Base-by-base conservation (phyloP, 2,113 vertebrate species). In the Seriola quinqueradiata region DNA sequence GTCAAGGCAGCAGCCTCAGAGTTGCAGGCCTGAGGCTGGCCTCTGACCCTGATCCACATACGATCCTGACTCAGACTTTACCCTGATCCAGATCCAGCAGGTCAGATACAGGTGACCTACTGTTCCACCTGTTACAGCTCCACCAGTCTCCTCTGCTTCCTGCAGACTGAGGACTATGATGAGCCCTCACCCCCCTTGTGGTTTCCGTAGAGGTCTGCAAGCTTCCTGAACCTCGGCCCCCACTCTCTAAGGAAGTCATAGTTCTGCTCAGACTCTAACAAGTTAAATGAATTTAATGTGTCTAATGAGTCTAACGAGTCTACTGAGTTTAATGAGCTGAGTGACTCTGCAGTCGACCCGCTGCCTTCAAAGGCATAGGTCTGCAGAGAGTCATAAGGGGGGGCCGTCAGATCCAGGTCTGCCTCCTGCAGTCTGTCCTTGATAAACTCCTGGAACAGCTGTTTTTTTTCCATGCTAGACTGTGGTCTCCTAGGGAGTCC, bases 181-280 rank as follows among this genome's bases (percentile, higher is more conserved):
- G 19, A 1, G 1, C 5, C 3, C 1, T 23, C 80, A 3, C n/a
- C 75, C 34, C 16, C 67, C 8, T 72, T 46, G 0, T 34, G 38
- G 16, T 67, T 63, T 59, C 64, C 73, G 5, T 98, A 99, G 92
- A 99, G 96, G 73, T 98, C 97, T 0, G 97, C 96, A 0, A 98
- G 96, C 73, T 96, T 96, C 92, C 96, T 96, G 77, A 99, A 98
- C 0, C 96, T 96, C 4, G 96, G 96, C 3, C 97, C 97, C 97
- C 97, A 98, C 91, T 96, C 97, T 78, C 95, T 97, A 54, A 98
- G 95, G 86, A 97, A 97, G 92, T 97, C 95, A 0, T 97, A 97
- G 90, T 96, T 97, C 93, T 98, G 97, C 76, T 97, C 97, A 21
- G 96, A 97, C 93, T 97, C 96, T 58, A 96, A 83, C 0, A 97